phyloP scores from a whole-genome alignment of 2,113 vertebrate species.

The Saccopteryx bilineata region DNA sequence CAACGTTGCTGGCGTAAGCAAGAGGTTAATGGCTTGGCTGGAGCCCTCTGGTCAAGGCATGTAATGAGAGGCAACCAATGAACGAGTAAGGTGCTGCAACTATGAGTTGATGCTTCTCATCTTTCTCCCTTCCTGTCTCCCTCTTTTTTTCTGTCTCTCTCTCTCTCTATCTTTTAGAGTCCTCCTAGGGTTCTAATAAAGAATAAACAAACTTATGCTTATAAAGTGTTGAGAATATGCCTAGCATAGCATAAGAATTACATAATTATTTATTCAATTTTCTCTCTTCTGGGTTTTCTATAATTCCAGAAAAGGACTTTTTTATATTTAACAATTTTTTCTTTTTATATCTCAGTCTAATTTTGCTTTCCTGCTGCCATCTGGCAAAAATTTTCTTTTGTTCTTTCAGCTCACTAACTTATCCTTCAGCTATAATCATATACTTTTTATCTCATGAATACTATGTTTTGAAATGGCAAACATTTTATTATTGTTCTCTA shows the following conservation, averaged over 20 bases:
- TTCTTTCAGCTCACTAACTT: not conserved
- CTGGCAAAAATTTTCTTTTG: not conserved
- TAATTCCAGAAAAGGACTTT: not conserved
- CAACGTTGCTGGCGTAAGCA: too few species aligned
- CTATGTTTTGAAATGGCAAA: not conserved
- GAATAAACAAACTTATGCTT: not conserved
- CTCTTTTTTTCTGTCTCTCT: too few species aligned
- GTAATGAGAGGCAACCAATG: too few species aligned
- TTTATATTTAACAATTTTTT: not conserved
- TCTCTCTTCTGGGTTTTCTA: not conserved
- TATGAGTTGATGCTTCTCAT: too few species aligned
- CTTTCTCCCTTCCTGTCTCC: too few species aligned
- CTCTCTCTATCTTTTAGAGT: too few species aligned
- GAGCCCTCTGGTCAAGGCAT: too few species aligned
- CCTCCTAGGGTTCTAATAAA: slow-evolving; percentile 2
- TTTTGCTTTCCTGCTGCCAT: not conserved
- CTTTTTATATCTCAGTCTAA: not conserved
- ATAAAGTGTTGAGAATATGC: not conserved
- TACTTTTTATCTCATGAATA: not conserved
- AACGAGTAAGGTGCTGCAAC: too few species aligned
- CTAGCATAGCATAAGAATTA: not conserved
- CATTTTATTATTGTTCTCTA: not conserved
- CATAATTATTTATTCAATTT: not conserved
- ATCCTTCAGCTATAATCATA: not conserved
- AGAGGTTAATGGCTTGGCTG: too few species aligned